Base-by-base conservation (phyloP, 2,888 invertebrate genomes). In the Catocala nupta region DNA sequence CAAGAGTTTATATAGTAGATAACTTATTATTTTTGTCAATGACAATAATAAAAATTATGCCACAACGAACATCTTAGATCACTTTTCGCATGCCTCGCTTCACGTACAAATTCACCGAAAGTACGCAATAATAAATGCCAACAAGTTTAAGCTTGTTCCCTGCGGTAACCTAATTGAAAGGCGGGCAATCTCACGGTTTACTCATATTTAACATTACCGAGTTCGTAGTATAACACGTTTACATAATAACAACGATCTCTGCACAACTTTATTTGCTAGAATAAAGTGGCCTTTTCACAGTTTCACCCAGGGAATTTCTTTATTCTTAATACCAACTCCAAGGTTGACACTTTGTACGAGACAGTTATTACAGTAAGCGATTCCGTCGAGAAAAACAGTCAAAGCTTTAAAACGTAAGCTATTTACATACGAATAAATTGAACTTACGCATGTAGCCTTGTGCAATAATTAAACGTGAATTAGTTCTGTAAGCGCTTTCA, bases 211-310 rank as follows among this genome's bases (percentile, higher is more conserved):
- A 45, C 53, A 60, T 43, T 10, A 49, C 48, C 42, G 39, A 49
- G 53, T 53, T 67, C 55, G 60, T 54, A 66, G 53, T 65, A 68
- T 62, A 70, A 68, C 71, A 70, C 65, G 69, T 74, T 76, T 73
- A 71, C 75, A 73, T 74, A 78, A 78, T 70, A 73, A 73, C 63
- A 69, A 57, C 54, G 57, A 71, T 71, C 65, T 76, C 66, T 60
- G 68, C 67, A 70, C 61, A 68, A 75, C 70, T 78, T 78, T 77
- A 81, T 76, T 78, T 78, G 71, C 59, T 64, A 71, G 59, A 76
- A 73, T 72, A 71, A 71, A 81, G 75, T 73, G 72, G 71, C 56
- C 51, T 63, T 64, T 62, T 54, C 55, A 50, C 69, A 55, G 42
- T 53, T 59, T 63, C 68, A 64, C 67, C 61, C 69, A 25, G 71